Evolutionary conservation across 2,113 vertebrate species (phyloP).

Genomic region (Ophiodon elongatus): DNA sequence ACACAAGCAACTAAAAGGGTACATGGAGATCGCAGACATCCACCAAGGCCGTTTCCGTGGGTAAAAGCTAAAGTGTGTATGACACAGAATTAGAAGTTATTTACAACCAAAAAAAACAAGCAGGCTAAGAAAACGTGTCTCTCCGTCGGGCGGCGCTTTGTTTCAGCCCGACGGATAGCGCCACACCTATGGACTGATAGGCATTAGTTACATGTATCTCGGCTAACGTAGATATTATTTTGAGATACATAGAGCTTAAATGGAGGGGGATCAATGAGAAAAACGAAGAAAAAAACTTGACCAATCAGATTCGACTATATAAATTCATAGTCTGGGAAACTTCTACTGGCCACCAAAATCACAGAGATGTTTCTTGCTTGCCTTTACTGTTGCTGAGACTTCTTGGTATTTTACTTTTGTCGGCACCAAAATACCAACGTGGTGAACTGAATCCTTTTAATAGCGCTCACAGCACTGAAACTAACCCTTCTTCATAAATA

Average conservation of each 20-base stretch:
- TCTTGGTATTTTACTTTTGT: not conserved
- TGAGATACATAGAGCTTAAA: too few relatives aligned
- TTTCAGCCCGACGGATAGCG: too few relatives aligned
- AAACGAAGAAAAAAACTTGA: too few relatives aligned
- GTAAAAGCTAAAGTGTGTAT: not conserved
- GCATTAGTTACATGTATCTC: too few relatives aligned
- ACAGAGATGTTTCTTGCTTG: not conserved
- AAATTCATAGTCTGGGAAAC: too few relatives aligned
- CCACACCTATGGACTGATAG: too few relatives aligned
- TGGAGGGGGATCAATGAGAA: too few relatives aligned
- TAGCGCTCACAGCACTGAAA: not conserved
- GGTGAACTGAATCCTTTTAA: not conserved
- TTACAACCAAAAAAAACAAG: not conserved
- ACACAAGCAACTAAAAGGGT: not conserved
- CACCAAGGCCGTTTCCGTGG: not conserved
- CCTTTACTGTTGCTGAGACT: too few relatives aligned
- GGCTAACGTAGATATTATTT: too few relatives aligned
- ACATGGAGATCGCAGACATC: not conserved
- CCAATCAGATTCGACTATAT: too few relatives aligned
- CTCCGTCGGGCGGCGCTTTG: not conserved
- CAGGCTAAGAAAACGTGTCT: not conserved
- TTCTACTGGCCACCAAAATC: too few relatives aligned
- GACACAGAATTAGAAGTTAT: not conserved
- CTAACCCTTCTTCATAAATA: not conserved
- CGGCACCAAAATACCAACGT: not conserved